A percentile compares a stretch with the other conserved stretches of the same genome.
Evolutionary conservation across 1,140 invertebrate species (phyloP).

Genomic region (Anagrus nilaparvatae): DNA sequence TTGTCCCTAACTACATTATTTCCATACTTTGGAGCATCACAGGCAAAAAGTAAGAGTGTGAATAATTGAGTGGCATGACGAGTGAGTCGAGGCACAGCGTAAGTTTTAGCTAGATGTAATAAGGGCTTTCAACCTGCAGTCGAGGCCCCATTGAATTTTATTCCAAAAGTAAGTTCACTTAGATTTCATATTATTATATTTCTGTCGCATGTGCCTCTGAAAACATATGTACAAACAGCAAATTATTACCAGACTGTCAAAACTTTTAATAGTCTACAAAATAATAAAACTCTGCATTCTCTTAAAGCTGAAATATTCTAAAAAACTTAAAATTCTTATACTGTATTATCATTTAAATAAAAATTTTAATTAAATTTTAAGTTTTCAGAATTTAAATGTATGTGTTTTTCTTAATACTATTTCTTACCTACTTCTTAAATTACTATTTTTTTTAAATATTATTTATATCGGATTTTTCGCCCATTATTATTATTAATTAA

Average conservation of each 20-base stretch:
- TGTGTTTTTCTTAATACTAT: too few species aligned
- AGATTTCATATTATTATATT: slow-evolving; percentile 41
- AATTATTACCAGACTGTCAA: slow-evolving; percentile 43
- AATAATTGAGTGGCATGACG: slow-evolving; percentile 38
- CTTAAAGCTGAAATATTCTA: slow-evolving; percentile 30
- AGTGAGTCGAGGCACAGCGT: slow-evolving; percentile 40
- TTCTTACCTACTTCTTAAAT: too few species aligned
- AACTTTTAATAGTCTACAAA: slow-evolving; percentile 30
- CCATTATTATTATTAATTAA: too few species aligned
- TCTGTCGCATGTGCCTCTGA: slow-evolving; percentile 45
- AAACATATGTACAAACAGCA: slow-evolving; percentile 45
- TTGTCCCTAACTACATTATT: slow-evolving; percentile 31
- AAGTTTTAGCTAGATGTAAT: slow-evolving; percentile 34
- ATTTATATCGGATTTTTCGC: too few species aligned
- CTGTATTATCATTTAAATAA: not conserved
- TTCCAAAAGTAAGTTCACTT: slow-evolving; percentile 38
- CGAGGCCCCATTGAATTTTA: slow-evolving; percentile 34
- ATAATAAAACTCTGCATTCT: slow-evolving; percentile 15
- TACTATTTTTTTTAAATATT: too few species aligned
- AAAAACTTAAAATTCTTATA: slow-evolving; percentile 18
- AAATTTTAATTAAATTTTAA: not conserved
- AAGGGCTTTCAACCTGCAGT: slow-evolving; percentile 34
- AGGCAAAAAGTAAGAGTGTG: slow-evolving; percentile 42
- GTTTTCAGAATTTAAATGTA: too few species aligned
- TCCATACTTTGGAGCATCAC: slow-evolving; percentile 43